These are phyloP conservation scores for Orthonychiurus folsomi DNA, from an alignment of 2,888 invertebrate genomes.

Conservation along the genomic window DNA sequence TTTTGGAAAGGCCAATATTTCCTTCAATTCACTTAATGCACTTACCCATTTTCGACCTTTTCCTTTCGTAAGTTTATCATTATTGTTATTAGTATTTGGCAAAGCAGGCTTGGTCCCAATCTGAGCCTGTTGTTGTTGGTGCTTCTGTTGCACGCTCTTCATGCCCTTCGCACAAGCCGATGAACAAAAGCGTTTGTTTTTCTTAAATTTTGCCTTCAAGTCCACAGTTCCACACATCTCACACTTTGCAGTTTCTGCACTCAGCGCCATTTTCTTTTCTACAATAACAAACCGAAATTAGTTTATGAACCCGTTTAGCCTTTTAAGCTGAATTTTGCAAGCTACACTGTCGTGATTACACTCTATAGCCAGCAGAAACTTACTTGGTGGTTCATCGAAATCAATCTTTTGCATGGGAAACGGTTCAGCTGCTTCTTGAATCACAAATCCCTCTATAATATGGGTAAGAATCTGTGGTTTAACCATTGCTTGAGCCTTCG, in stretches of 20 bases:
- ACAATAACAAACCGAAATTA: slow-evolving; percentile 27
- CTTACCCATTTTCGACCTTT: slow-evolving; percentile 36
- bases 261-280: slow-evolving; percentile 51
- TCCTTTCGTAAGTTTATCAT: slow-evolving; percentile 18
- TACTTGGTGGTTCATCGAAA: slow-evolving; percentile 68
- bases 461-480: slow-evolving; percentile 92
- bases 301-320: no score
- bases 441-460: slow-evolving; percentile 92
- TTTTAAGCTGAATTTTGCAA: not conserved
- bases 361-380: slow-evolving; percentile 44
- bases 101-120: not conserved
- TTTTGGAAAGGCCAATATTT: no score
- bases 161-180: slow-evolving; percentile 54
- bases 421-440: slow-evolving; percentile 84
- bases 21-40: no score
- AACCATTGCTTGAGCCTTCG: slow-evolving; percentile 85
- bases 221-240: slow-evolving; percentile 65
- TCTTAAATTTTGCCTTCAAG: slow-evolving; percentile 58
- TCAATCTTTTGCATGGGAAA: slow-evolving; percentile 62
- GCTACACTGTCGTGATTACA: not conserved
- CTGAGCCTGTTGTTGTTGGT: slow-evolving; percentile 22
- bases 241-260: slow-evolving; percentile 55
- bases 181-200: slow-evolving; percentile 67
- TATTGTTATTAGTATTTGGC: slow-evolving; percentile 5
- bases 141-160: slow-evolving; percentile 33